phyloP scores from a whole-genome alignment of 2,888 invertebrate genomes.

The Lissonota sp. region DNA sequence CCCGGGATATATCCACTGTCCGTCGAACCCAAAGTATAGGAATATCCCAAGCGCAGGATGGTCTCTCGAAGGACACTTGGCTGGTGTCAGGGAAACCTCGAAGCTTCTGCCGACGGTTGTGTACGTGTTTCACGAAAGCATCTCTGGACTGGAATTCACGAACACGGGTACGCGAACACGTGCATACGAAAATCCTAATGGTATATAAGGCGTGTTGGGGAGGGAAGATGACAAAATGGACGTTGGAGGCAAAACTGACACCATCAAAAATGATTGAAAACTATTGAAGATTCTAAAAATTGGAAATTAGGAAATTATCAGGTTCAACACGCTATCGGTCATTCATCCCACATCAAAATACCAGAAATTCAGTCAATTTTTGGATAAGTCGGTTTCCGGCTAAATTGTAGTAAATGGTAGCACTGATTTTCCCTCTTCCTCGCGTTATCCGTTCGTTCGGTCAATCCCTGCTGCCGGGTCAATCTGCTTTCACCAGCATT shows the following conservation, averaged over 20 bases:
- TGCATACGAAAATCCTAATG: slow-evolving; percentile 3
- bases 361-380: too few species aligned
- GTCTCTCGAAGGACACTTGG: slow-evolving; percentile 11
- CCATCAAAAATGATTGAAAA: too few species aligned
- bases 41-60: slow-evolving; percentile 15
- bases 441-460: slow-evolving; percentile 19
- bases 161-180: background rate
- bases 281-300: too few species aligned
- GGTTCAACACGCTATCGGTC: too few species aligned
- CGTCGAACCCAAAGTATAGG: slow-evolving; percentile 25
- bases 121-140: slow-evolving; percentile 23
- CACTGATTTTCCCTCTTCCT: background rate
- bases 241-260: background rate
- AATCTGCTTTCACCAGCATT: slow-evolving; percentile 44
- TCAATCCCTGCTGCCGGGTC: slow-evolving; percentile 53
- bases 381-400: too few species aligned
- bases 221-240: background rate
- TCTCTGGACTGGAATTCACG: slow-evolving; percentile 10
- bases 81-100: slow-evolving; percentile 11
- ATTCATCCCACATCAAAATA: too few species aligned
- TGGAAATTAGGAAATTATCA: too few species aligned
- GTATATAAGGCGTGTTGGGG: slow-evolving; percentile 7
- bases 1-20: slow-evolving; percentile 40
- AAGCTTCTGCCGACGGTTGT: slow-evolving; percentile 10
- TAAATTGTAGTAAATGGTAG: too few species aligned